These are phyloP conservation scores for Branchipolynoe longqiensis DNA, from an alignment of 2,888 invertebrate genomes.

Conservation along the genomic window DNA sequence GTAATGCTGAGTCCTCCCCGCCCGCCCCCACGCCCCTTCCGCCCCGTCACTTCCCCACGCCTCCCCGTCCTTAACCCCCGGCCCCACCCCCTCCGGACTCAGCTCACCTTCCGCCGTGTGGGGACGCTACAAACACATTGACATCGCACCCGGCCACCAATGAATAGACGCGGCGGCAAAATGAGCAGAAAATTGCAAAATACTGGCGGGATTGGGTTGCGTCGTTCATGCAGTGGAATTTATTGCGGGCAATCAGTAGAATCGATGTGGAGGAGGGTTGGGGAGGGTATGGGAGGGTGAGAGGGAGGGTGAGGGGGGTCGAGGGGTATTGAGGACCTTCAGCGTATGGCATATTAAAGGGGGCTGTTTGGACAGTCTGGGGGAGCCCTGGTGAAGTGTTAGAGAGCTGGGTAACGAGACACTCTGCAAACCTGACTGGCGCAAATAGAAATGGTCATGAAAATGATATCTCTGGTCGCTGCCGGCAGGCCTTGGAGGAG, in stretches of 20 bases:
- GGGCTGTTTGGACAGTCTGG: constrained; percentile 42
- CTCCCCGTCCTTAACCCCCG: too few species aligned
- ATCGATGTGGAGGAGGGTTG: background rate
- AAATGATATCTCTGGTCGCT: too few species aligned
- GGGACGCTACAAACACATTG: background rate
- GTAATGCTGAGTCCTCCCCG: too few species aligned
- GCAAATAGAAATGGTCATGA: constrained; percentile 47
- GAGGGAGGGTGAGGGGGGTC: background rate
- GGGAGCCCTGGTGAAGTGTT: constrained; percentile 19
- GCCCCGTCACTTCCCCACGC: too few species aligned
- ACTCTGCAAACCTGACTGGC: constrained; percentile 17
- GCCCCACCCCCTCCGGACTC: too few species aligned
- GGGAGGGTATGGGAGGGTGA: background rate
- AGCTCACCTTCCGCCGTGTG: background rate
- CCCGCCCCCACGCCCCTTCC: too few species aligned
- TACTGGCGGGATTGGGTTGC: background rate
- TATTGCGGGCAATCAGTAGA: constrained; percentile 4
- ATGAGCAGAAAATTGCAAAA: constrained; percentile 24
- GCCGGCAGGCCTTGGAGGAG: too few species aligned
- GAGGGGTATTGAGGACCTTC: background rate
- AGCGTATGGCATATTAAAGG: constrained; percentile 5
- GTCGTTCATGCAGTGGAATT: constrained; percentile 33
- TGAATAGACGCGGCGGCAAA: constrained; percentile 24
- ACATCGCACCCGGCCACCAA: constrained; percentile 34
- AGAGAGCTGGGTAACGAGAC: constrained; percentile 2